A percentile compares a stretch with the other conserved stretches of the same genome.
Evolutionary conservation across 2,888 invertebrate genomes (phyloP).

Genomic region (Nephrotoma appendiculata): DNA sequence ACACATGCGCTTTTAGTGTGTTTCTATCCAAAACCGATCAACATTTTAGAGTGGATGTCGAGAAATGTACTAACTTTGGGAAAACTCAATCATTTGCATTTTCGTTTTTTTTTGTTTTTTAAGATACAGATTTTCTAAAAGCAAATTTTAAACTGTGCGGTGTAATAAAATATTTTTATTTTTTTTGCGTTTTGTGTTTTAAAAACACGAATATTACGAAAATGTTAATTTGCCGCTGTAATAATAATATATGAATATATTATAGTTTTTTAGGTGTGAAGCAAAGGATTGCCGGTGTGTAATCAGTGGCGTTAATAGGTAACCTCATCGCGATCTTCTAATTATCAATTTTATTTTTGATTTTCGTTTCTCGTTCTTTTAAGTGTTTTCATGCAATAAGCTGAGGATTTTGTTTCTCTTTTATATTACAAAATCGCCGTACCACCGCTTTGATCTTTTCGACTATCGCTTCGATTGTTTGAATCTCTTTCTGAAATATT

Average conservation of each 20-base stretch:
- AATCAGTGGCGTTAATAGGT: conserved; percentile 6
- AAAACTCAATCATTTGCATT: neutral
- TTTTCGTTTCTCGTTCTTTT: neutral
- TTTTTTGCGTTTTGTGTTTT: neutral
- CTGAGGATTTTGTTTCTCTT: neutral
- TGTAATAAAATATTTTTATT: neutral
- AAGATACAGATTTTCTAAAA: neutral
- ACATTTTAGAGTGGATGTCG: neutral
- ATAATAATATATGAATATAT: neutral
- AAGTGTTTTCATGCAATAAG: neutral
- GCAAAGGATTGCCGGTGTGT: conserved; percentile 6
- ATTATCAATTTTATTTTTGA: conserved; percentile 1
- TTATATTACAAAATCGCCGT: neutral
- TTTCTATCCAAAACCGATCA: neutral
- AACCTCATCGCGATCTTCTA: conserved; percentile 7
- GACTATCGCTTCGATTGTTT: neutral
- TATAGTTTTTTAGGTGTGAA: conserved; percentile 6
- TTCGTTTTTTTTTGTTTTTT: neutral
- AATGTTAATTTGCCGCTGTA: neutral
- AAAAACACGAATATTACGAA: neutral
- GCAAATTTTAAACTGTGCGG: neutral
- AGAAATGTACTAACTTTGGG: neutral
- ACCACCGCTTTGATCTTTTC: neutral
- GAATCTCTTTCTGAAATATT: neutral
- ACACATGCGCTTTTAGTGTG: neutral